A percentile compares a stretch with the other conserved stretches of the same genome.
These are phyloP conservation scores for Cataglyphis livida DNA, from an alignment of 2,888 invertebrate genomes.

Conservation along the genomic window DNA sequence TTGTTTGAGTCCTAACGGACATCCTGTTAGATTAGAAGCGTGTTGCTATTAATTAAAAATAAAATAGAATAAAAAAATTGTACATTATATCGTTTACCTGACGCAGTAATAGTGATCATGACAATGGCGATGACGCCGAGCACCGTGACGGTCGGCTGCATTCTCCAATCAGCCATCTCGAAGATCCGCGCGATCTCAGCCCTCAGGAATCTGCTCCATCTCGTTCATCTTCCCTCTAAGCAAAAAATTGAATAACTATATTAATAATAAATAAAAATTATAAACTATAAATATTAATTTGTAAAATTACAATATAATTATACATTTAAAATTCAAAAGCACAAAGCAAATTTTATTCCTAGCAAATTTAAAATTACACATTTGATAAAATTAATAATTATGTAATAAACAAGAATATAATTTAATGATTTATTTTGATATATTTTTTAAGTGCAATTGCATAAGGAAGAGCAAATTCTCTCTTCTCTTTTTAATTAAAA, in stretches of 20 bases:
- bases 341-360: neutral
- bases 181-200: constrained; percentile 78
- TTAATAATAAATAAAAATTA: constrained; percentile 28
- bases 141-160: constrained; percentile 80
- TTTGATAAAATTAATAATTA: neutral
- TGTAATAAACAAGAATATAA: too few relatives aligned
- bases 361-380: neutral
- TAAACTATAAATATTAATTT: neutral
- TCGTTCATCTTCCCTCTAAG: constrained; percentile 72
- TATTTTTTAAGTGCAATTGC: neutral
- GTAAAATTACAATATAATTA: neutral
- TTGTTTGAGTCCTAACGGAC: neutral
- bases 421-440: neutral
- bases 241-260: constrained; percentile 45
- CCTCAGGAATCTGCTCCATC: constrained; percentile 82
- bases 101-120: constrained; percentile 77
- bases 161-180: constrained; percentile 77
- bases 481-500: neutral
- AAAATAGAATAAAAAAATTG: neutral
- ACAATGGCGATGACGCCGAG: constrained; percentile 83
- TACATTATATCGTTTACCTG: constrained; percentile 69
- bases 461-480: neutral
- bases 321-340: neutral
- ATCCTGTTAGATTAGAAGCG: neutral
- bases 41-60: neutral